Evolutionary conservation across 2,888 invertebrate genomes (phyloP), one percentile per base, ranked within the genome.

Genomic region (Melieria crassipennis): DNA sequence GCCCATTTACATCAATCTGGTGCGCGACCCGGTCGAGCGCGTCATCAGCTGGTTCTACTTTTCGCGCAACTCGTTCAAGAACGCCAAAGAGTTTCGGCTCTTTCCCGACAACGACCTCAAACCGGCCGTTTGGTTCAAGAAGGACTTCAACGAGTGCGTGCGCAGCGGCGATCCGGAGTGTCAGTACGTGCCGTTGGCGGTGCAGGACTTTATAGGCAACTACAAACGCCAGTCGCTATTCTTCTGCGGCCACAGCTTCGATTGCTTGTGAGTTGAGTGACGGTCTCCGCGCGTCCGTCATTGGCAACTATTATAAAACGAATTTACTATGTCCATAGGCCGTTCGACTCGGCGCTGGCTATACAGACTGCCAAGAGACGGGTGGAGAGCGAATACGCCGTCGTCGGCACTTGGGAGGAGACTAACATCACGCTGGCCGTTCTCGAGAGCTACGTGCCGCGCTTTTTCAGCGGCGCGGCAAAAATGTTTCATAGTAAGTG

Each of bases 11-110:
- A 92, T 96, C 77, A 96, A 96, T 87, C 88, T 96, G 79, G 94
- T 96, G 0, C 89, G 96, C 30, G 96, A 96, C 86, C 96, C 96
- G 0, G 92, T 96, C 50, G 96, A 96, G 85, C 89, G 96, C 52
- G 93, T 95, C 3, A 95, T 95, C 79, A 95, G 95, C 4, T 95
- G 95, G 95, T 95, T 93, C 85, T 95, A 94, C 87, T 95, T 95
- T 86, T 92, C 93, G 4, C 88, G 95, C 4, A 70, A 81, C 46
- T 69, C 82, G 5, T 78, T 84, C 60, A 82, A 81, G 47, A 84
- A 81, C 70, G 83, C 84, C 42, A 94, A 95, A 84, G 89, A 94
- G 81, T 95, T 94, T 82, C 90, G 92, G 72, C 94, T 92, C 56
- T 91, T 92, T 87, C 95, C 95, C 0, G 92, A 94, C 80, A 88